A percentile compares a stretch with the other conserved stretches of the same genome.
phyloP scores from a whole-genome alignment of 2,888 invertebrate genomes.

The Gymnoscelis rufifasciata region DNA sequence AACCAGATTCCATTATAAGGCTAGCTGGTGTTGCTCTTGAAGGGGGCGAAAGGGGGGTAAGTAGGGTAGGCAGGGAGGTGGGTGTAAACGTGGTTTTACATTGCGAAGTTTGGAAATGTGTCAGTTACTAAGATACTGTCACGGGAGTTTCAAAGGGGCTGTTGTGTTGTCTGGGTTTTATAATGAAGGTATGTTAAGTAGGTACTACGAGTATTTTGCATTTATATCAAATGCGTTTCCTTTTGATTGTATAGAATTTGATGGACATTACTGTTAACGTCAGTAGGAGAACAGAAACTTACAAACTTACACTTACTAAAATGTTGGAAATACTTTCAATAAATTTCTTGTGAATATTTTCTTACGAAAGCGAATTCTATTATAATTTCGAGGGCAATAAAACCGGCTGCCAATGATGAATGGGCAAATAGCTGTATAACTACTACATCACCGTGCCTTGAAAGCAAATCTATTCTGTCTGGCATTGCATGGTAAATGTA shows the following conservation, averaged over 20 bases:
- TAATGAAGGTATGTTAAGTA: not conserved
- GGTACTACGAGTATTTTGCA: not conserved
- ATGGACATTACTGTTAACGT: no score
- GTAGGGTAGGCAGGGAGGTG: constrained; percentile 23
- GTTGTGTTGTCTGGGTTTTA: constrained; percentile 10
- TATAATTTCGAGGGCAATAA: constrained; percentile 14
- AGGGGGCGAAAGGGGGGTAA: constrained; percentile 49
- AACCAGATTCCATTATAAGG: constrained; percentile 55
- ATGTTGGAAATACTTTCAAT: no score
- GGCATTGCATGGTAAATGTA: constrained; percentile 23
- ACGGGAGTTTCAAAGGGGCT: constrained; percentile 16
- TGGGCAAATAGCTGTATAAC: constrained; percentile 14
- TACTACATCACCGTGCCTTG: constrained; percentile 18
- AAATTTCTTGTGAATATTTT: no score
- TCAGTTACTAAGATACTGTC: constrained; percentile 29
- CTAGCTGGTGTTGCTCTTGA: constrained; percentile 55
- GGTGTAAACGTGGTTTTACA: constrained; percentile 22
- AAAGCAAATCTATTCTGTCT: constrained; percentile 24
- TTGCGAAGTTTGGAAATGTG: constrained; percentile 29
- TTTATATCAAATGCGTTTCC: no score
- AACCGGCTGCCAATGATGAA: constrained; percentile 12
- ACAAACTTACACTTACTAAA: no score
- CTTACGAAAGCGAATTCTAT: no score
- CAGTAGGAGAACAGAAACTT: no score
- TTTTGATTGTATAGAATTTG: no score